A percentile compares a stretch with the other conserved stretches of the same genome.
Conservation (phyloP, 2,797 vertebrate genomes). For the Mus caroli region DNA sequence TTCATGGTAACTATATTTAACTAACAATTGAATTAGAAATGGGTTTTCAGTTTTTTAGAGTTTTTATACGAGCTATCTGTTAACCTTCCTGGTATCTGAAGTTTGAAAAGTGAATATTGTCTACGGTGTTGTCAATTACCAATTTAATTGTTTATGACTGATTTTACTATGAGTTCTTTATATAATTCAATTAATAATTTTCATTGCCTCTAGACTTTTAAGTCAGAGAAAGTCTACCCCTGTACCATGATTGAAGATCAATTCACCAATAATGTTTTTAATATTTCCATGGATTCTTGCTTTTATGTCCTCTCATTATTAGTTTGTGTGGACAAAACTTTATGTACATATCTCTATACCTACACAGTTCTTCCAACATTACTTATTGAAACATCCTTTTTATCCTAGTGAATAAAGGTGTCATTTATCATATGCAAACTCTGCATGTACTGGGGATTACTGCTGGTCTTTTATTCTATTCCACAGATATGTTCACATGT, state of each 20-base stretch:
- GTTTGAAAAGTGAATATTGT: not conserved
- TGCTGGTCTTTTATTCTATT: constrained; percentile 2
- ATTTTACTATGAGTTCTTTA: not conserved
- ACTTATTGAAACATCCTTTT: not conserved
- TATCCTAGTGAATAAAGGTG: not conserved
- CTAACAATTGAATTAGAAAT: not conserved
- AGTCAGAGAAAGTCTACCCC: not conserved
- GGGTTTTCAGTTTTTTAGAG: constrained; percentile 15
- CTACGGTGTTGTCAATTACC: not conserved
- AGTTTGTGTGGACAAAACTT: not conserved
- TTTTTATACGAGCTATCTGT: not conserved
- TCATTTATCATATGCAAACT: not conserved
- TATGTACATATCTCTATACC: not conserved
- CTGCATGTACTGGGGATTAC: not conserved
- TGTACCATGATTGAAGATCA: not conserved
- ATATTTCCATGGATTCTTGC: not conserved
- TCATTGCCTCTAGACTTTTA: not conserved
- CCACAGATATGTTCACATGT: not conserved
- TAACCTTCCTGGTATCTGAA: not conserved
- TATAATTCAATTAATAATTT: not conserved
- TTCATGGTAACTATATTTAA: constrained; percentile 10
- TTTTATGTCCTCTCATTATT: constrained; percentile 1
- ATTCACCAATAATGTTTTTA: not conserved
- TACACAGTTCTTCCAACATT: not conserved
- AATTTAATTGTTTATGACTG: constrained; percentile 2